These are phyloP conservation scores for Hylomyscus alleni DNA, from an alignment of 2,797 vertebrate genomes.

Conservation along the genomic window DNA sequence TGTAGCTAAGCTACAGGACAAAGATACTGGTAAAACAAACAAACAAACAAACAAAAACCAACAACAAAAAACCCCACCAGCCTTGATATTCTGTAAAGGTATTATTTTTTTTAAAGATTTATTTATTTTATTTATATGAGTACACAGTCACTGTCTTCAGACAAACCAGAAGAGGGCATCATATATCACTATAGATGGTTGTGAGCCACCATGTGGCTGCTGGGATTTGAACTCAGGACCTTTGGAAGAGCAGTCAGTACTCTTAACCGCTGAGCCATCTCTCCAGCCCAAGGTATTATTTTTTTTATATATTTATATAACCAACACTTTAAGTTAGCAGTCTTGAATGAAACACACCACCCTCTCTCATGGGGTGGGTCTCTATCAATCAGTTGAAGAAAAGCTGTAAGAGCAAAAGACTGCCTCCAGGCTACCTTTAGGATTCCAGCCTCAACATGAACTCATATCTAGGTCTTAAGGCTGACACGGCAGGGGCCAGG, in stretches of 20 bases:
- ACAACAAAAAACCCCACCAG: neutral
- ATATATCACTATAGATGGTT: no score
- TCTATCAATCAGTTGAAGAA: conserved; percentile 3
- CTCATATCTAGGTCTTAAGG: neutral
- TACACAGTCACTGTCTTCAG: no score
- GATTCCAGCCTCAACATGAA: neutral
- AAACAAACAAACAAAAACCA: neutral
- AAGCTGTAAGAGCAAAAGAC: neutral
- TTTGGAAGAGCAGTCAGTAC: no score
- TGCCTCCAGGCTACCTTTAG: neutral
- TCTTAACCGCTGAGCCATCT: no score
- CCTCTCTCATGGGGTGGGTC: neutral
- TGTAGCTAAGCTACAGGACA: neutral
- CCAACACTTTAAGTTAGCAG: neutral
- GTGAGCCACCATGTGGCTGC: no score
- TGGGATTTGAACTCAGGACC: no score
- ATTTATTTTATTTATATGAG: no score
- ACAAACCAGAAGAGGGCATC: no score
- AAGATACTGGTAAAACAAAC: neutral
- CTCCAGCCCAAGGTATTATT: neutral
- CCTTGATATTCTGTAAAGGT: neutral
- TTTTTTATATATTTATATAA: neutral
- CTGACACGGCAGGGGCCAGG: no score
- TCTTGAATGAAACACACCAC: neutral
- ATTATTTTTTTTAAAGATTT: neutral